Percentiles rank a stretch among this genome's conserved stretches.
phyloP scores from a whole-genome alignment of 1,140 invertebrate genomes.

The Ridgeia piscesae region DNA sequence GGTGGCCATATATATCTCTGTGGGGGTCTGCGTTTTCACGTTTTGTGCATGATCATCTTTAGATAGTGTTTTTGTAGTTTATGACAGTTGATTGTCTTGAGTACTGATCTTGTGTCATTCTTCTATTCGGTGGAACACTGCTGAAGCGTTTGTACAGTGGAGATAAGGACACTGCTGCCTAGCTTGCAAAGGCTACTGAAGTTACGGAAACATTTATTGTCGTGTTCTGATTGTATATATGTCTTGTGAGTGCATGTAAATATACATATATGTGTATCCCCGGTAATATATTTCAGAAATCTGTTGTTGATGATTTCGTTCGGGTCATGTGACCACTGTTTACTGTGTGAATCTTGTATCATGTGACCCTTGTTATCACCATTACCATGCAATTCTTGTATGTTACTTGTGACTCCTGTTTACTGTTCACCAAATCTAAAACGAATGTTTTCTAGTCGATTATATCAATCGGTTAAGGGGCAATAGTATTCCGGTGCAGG shows the following conservation, averaged over 20 bases:
- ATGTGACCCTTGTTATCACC: background rate
- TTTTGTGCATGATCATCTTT: background rate
- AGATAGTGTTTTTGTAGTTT: background rate
- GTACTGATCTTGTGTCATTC: background rate
- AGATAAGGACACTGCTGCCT: too few relatives aligned
- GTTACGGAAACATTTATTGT: background rate
- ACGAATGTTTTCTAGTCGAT: background rate
- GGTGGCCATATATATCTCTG: background rate
- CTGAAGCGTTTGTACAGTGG: background rate
- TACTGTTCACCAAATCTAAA: background rate
- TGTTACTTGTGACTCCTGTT: background rate
- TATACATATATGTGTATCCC: background rate
- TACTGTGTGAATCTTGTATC: background rate
- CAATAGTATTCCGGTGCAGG: background rate
- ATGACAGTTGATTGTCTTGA: background rate
- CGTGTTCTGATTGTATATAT: background rate
- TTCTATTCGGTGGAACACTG: background rate
- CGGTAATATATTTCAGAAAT: constrained; percentile 1
- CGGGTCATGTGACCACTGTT: background rate
- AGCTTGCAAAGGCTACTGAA: background rate
- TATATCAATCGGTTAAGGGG: background rate
- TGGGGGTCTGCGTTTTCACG: background rate
- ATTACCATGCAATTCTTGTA: background rate
- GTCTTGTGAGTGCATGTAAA: background rate
- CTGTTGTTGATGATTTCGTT: background rate